Conservation (phyloP, 2,113 vertebrate species). For the Drymodes brunneopygia region DNA sequence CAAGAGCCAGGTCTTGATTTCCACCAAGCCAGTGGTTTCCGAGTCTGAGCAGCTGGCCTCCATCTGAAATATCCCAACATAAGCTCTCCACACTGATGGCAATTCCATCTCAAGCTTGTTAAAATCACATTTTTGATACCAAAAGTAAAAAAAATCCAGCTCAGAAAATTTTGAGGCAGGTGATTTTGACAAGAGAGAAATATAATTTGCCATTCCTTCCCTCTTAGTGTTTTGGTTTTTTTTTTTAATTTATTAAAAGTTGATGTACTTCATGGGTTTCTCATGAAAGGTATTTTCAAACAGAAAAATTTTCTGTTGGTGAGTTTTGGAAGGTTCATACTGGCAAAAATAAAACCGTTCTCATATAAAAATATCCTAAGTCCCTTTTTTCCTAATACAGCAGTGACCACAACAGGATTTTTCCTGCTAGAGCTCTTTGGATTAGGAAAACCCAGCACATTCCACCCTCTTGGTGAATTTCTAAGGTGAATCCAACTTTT, state of each 20-base stretch:
- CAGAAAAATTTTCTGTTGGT: neutral
- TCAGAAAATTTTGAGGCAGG: neutral
- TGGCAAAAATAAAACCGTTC: neutral
- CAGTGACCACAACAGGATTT: neutral
- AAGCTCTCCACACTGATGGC: neutral
- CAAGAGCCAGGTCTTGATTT: neutral
- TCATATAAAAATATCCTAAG: neutral
- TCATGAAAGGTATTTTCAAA: neutral
- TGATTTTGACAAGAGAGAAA: neutral
- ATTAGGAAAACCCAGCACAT: neutral
- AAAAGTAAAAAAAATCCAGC: neutral
- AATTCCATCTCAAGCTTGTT: neutral
- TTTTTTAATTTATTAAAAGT: neutral
- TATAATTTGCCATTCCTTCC: neutral
- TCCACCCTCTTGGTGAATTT: neutral
- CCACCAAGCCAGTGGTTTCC: rapidly evolving
- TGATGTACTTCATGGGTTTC: neutral
- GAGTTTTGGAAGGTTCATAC: neutral
- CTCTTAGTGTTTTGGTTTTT: neutral
- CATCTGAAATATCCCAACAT: neutral
- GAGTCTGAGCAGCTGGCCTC: neutral
- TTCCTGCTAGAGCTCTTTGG: neutral
- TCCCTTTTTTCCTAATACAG: neutral
- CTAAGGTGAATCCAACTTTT: neutral
- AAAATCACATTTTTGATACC: neutral